Conservation (phyloP, 2,888 invertebrate genomes). For the Ochropleura leucogaster region DNA sequence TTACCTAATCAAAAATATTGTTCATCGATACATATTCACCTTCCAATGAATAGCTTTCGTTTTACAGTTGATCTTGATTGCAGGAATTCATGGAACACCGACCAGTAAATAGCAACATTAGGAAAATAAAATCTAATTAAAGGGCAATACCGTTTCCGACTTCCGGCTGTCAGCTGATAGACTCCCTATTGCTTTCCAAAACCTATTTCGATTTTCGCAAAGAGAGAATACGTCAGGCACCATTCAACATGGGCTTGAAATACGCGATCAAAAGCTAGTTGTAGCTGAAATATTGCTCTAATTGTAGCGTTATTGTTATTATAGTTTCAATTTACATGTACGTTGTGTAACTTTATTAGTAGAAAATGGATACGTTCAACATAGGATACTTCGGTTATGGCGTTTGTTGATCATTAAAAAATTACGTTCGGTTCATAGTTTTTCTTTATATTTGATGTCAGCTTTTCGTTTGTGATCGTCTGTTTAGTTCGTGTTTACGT, state of each 20-base stretch:
- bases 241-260: slow-evolving; percentile 91
- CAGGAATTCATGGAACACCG: not conserved
- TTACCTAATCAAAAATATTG: not conserved
- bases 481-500: slow-evolving; percentile 89
- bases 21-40: not conserved
- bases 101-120: slow-evolving; percentile 53
- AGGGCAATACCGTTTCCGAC: slow-evolving; percentile 76
- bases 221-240: slow-evolving; percentile 90
- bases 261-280: slow-evolving; percentile 91
- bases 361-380: slow-evolving; percentile 90
- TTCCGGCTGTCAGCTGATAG: slow-evolving; percentile 91
- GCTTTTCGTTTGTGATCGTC: slow-evolving; percentile 88
- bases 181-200: slow-evolving; percentile 86
- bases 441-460: slow-evolving; percentile 90
- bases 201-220: slow-evolving; percentile 89
- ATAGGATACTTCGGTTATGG: slow-evolving; percentile 89
- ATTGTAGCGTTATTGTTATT: slow-evolving; percentile 90
- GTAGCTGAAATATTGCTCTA: slow-evolving; percentile 90
- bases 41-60: not conserved
- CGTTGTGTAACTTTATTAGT: slow-evolving; percentile 90
- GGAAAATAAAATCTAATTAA: slow-evolving; percentile 53
- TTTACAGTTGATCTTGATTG: slow-evolving; percentile 26
- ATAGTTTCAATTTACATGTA: slow-evolving; percentile 90
- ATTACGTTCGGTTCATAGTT: slow-evolving; percentile 89
- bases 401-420: slow-evolving; percentile 91